Evolutionary conservation across 2,888 invertebrate species (phyloP).

Genomic region (Apocheima hispidaria): DNA sequence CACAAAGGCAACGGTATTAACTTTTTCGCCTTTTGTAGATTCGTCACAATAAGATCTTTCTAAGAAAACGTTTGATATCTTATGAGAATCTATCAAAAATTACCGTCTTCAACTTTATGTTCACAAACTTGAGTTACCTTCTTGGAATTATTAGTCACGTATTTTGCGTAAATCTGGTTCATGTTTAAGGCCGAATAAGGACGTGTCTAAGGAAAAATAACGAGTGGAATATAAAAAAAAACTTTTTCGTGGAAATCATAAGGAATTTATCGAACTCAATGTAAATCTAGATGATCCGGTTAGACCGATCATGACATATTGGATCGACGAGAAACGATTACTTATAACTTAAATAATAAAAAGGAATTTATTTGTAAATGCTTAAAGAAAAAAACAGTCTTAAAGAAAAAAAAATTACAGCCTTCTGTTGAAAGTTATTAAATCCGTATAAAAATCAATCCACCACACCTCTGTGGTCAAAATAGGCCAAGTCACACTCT

Average conservation of each 20-base stretch:
- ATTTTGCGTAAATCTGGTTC: conserved; percentile 15
- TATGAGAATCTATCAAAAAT: conserved; percentile 13
- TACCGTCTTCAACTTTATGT: conserved; percentile 8
- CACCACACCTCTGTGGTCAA: too few species aligned
- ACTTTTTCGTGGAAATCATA: not conserved
- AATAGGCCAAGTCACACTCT: too few species aligned
- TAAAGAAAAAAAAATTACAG: too few species aligned
- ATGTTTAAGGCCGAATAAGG: conserved; percentile 1
- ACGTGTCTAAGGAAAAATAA: not conserved
- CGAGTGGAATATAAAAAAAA: not conserved
- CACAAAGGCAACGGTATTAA: conserved; percentile 27
- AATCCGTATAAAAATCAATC: too few species aligned
- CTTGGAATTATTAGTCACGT: conserved; percentile 23
- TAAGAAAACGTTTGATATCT: conserved; percentile 21
- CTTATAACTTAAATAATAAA: too few species aligned
- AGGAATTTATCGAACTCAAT: too few species aligned
- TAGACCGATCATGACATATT: not conserved
- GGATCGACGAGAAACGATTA: too few species aligned
- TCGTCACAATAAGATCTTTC: conserved; percentile 25
- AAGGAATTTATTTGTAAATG: too few species aligned
- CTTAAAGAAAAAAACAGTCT: too few species aligned
- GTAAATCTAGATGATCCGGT: not conserved
- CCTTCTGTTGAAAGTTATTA: too few species aligned
- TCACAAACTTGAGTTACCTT: conserved; percentile 7
- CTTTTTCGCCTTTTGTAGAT: conserved; percentile 28